Evolutionary conservation across 2,113 vertebrate genomes (phyloP).

Genomic region (Scortum barcoo): DNA sequence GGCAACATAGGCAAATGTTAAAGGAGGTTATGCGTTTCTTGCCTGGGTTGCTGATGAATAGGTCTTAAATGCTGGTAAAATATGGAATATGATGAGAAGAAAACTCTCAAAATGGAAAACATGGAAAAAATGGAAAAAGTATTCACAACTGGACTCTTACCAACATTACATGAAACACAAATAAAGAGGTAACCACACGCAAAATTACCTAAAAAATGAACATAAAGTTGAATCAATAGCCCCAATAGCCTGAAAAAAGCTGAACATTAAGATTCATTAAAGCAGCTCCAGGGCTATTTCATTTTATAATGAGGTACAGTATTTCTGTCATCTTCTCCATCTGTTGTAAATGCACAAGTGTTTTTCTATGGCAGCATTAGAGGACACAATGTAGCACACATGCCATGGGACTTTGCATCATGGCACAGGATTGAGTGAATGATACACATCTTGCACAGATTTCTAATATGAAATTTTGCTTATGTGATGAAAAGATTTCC

Average conservation of each 20-base stretch:
- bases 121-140: not conserved
- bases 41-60: not conserved
- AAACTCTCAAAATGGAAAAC: not conserved
- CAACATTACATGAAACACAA: not conserved
- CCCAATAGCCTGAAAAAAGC: not conserved
- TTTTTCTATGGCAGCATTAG: not conserved
- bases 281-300: not conserved
- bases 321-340: not conserved
- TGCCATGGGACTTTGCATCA: not conserved
- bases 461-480: not conserved
- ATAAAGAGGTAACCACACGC: not conserved
- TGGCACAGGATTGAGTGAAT: not conserved
- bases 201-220: not conserved
- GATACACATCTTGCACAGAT: not conserved
- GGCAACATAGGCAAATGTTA: not conserved
- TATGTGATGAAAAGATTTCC: not conserved
- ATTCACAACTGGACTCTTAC: not conserved
- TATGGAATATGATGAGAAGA: not conserved
- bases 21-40: not conserved
- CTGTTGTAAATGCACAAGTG: not conserved
- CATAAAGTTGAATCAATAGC: not conserved
- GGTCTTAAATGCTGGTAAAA: no score
- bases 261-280: not conserved
- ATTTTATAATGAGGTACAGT: not conserved
- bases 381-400: not conserved